phyloP scores from a whole-genome alignment of 92 coral and sea anemone species.

The Micromussa lordhowensis region DNA sequence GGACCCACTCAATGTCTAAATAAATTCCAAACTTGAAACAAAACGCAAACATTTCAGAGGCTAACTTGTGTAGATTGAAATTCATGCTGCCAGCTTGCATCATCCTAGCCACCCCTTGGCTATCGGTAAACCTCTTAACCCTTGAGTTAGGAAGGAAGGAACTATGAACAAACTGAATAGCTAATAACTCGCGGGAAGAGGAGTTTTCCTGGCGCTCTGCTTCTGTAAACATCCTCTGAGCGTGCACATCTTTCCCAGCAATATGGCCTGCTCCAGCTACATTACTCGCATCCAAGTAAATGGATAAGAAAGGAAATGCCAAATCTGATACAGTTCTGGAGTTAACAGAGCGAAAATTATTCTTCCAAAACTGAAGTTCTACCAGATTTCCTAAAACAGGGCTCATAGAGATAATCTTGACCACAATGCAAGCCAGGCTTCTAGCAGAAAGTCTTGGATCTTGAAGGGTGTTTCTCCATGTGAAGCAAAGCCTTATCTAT shows the following conservation, averaged over 20 bases:
- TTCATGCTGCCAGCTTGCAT: conserved; percentile 55
- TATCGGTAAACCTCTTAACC: conserved; percentile 61
- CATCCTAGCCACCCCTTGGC: conserved; percentile 43
- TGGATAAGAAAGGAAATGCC: conserved; percentile 1
- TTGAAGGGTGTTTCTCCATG: neutral
- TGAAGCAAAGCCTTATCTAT: conserved; percentile 29
- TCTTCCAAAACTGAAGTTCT: conserved; percentile 48
- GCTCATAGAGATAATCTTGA: conserved; percentile 55
- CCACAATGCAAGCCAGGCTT: conserved; percentile 52
- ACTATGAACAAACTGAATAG: conserved; percentile 40
- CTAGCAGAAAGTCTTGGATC: conserved; percentile 36
- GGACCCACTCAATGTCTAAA: conserved; percentile 55
- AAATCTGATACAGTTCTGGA: conserved; percentile 20
- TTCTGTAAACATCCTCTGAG: conserved; percentile 51
- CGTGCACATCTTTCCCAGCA: conserved; percentile 34
- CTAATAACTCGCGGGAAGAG: conserved; percentile 48
- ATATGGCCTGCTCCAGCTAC: conserved; percentile 52
- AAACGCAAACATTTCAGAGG: conserved; percentile 30
- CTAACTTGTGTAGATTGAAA: conserved; percentile 43
- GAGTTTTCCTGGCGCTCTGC: conserved; percentile 47
- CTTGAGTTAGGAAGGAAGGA: conserved; percentile 39
- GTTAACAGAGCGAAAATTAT: conserved; percentile 16
- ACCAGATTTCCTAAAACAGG: conserved; percentile 51
- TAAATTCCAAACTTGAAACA: conserved; percentile 20
- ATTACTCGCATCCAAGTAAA: conserved; percentile 50